phyloP scores from a whole-genome alignment of 2,888 invertebrate genomes.

The Microdon myrmicae region DNA sequence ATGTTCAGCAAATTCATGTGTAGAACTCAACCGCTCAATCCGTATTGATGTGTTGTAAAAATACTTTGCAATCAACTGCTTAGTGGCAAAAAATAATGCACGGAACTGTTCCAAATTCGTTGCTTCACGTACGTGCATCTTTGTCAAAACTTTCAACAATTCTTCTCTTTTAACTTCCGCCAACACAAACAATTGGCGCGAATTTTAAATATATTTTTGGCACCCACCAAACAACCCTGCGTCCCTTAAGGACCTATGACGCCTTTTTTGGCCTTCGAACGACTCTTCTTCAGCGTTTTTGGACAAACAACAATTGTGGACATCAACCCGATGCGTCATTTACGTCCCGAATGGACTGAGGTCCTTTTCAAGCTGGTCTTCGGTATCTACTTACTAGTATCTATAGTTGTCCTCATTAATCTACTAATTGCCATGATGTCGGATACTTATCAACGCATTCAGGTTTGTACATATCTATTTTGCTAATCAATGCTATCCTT shows the following conservation, averaged over 20 bases:
- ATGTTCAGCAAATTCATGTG: no score
- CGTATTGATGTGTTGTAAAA: slow-evolving; percentile 14
- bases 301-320: slow-evolving; percentile 90
- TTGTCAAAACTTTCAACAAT: slow-evolving; percentile 21
- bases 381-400: slow-evolving; percentile 97
- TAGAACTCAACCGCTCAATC: no score
- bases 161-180: slow-evolving; percentile 40
- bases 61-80: slow-evolving; percentile 4
- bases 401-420: slow-evolving; percentile 97
- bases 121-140: slow-evolving; percentile 39
- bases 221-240: slow-evolving; percentile 18
- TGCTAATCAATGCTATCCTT: slow-evolving; percentile 53
- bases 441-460: slow-evolving; percentile 98
- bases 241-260: slow-evolving; percentile 72
- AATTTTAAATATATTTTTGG: neutral
- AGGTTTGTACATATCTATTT: slow-evolving; percentile 76
- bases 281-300: slow-evolving; percentile 97
- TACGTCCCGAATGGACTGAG: slow-evolving; percentile 84
- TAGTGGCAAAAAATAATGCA: slow-evolving; percentile 37
- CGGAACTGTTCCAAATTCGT: slow-evolving; percentile 35
- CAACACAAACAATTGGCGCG: slow-evolving; percentile 21
- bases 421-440: slow-evolving; percentile 99
- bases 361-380: slow-evolving; percentile 91
- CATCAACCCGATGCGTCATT: slow-evolving; percentile 77
- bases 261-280: slow-evolving; percentile 93